A percentile compares a stretch with the other conserved stretches of the same genome.
phyloP scores from a whole-genome alignment of 2,797 vertebrate genomes.

The Balearica regulorum region DNA sequence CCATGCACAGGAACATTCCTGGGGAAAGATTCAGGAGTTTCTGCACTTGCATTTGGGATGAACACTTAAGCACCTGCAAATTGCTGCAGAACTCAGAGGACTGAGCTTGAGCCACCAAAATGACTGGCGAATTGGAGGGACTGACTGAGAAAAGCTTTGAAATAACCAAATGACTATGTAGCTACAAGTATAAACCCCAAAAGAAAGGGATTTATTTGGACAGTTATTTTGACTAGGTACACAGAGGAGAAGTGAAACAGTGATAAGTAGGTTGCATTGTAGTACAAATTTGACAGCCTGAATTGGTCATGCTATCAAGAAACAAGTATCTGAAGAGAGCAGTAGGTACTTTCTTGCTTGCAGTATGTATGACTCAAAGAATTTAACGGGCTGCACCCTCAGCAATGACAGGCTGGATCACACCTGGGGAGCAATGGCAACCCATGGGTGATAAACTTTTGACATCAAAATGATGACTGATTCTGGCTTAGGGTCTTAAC shows the following conservation, averaged over 20 bases:
- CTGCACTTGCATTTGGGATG: slow-evolving; percentile 70
- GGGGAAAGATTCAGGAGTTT: slow-evolving; percentile 80
- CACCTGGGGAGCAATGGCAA: neutral
- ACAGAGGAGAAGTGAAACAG: neutral
- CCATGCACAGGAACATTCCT: slow-evolving; percentile 82
- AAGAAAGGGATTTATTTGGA: neutral
- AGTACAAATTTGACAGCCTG: neutral
- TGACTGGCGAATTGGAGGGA: slow-evolving; percentile 4
- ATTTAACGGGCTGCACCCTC: neutral
- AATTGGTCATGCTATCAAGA: neutral
- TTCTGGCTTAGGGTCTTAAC: neutral
- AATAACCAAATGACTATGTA: neutral
- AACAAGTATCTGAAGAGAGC: neutral
- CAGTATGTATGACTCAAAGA: neutral
- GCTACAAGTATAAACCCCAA: neutral
- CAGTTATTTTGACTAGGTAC: neutral
- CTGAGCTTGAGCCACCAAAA: slow-evolving; percentile 17
- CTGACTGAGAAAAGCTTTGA: slow-evolving; percentile 13
- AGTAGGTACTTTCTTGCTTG: neutral
- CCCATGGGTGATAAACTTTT: neutral
- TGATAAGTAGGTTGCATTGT: neutral
- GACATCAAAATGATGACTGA: neutral
- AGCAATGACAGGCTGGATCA: neutral
- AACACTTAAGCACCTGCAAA: neutral
- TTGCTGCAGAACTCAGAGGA: neutral